phyloP scores from a whole-genome alignment of 2,113 vertebrate species.

The Chrysemys picta region DNA sequence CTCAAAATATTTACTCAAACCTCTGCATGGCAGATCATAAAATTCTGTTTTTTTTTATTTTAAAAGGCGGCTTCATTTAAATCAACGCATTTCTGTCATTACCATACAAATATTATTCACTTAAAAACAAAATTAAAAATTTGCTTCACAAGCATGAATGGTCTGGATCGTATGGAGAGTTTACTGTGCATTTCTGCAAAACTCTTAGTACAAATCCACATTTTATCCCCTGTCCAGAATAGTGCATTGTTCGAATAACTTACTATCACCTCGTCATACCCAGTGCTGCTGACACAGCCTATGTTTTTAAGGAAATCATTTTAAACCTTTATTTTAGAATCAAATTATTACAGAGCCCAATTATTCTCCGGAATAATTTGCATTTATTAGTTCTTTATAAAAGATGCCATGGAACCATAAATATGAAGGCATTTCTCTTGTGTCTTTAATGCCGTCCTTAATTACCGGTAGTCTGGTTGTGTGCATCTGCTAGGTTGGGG shows the following conservation, averaged over 20 bases:
- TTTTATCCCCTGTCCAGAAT: background rate
- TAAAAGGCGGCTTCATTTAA: background rate
- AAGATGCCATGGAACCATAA: background rate
- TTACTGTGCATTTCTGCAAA: background rate
- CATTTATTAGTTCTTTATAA: background rate
- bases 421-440: background rate
- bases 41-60: background rate
- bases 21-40: background rate
- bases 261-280: rapidly evolving
- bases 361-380: background rate
- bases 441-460: background rate
- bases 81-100: background rate
- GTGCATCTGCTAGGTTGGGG: background rate
- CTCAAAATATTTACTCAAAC: background rate
- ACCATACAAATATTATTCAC: background rate
- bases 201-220: background rate
- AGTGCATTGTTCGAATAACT: background rate
- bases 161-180: background rate
- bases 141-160: background rate
- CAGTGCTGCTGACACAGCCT: background rate
- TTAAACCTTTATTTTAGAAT: rapidly evolving
- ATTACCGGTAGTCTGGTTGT: background rate
- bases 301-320: rapidly evolving
- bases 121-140: background rate
- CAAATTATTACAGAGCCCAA: background rate